Conservation (phyloP, 2,797 vertebrate genomes). For the Sitta carolinensis region DNA sequence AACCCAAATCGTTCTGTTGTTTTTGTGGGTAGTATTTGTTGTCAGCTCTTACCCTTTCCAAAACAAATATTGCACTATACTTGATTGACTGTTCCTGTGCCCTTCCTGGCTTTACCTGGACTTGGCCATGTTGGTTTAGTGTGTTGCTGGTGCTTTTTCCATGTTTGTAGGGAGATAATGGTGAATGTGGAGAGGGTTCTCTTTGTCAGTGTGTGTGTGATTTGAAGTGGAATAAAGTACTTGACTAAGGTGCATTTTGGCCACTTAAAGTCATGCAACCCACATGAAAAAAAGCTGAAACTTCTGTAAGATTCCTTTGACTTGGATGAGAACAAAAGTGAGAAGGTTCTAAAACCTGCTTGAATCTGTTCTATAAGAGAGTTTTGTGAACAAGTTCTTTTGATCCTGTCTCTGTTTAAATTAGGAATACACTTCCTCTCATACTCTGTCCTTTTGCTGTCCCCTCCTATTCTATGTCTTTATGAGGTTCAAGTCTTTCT, state of each 20-base stretch:
- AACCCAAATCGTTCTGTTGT: not conserved
- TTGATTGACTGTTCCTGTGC: not conserved
- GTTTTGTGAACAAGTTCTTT: not conserved
- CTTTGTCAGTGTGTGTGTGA: not conserved
- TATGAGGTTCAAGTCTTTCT: constrained; percentile 2
- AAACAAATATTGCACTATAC: not conserved
- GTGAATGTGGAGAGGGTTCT: not conserved
- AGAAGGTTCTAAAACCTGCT: constrained; percentile 3
- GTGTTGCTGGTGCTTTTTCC: not conserved
- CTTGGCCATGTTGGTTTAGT: not conserved
- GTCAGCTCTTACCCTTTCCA: not conserved
- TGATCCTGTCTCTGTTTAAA: not conserved
- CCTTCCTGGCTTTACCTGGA: not conserved
- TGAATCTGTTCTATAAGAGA: not conserved
- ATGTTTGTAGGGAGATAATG: not conserved
- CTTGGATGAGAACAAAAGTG: not conserved
- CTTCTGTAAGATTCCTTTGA: not conserved
- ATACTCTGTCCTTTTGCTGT: not conserved
- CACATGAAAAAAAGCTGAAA: constrained; percentile 2
- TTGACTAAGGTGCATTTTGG: not conserved
- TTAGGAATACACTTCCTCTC: not conserved
- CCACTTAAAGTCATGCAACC: not conserved
- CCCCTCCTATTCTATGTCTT: not conserved
- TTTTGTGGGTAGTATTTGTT: not conserved
- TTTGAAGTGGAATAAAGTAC: not conserved